Percentiles rank a stretch among this genome's conserved stretches.
phyloP scores from a whole-genome alignment of 2,113 vertebrate genomes.

The Nyctibius bracteatus region DNA sequence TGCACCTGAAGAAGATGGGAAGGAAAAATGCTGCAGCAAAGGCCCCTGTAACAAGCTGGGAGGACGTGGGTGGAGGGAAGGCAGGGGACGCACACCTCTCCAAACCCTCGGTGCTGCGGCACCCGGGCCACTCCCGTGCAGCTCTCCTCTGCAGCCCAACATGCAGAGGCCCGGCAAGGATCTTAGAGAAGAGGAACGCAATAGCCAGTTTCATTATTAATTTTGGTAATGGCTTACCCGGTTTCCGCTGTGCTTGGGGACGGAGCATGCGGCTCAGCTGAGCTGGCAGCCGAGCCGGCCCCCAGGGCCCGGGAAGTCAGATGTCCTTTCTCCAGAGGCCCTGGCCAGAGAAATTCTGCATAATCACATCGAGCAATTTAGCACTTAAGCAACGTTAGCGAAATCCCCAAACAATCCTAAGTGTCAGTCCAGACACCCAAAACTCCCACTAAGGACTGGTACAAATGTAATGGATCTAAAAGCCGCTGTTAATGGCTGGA shows the following conservation, averaged over 20 bases:
- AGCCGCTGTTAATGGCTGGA: background rate
- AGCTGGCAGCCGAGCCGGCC: background rate
- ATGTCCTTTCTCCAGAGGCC: slow-evolving; percentile 39
- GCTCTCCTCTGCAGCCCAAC: background rate
- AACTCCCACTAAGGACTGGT: slow-evolving; percentile 60
- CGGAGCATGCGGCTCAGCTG: rapidly evolving
- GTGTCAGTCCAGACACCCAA: slow-evolving; percentile 67
- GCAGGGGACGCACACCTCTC: background rate
- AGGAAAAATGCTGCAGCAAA: background rate
- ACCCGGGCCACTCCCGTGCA: rapidly evolving
- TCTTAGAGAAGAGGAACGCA: background rate
- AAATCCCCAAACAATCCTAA: slow-evolving; percentile 72
- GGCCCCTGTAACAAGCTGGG: background rate
- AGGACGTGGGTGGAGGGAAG: background rate
- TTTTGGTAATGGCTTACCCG: background rate
- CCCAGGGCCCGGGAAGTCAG: background rate
- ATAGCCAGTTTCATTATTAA: background rate
- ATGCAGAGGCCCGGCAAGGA: rapidly evolving
- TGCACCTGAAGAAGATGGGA: background rate
- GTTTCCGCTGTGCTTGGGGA: background rate
- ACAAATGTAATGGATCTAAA: slow-evolving; percentile 54
- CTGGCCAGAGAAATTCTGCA: slow-evolving; percentile 56
- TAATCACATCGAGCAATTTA: slow-evolving; percentile 71
- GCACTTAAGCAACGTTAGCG: slow-evolving; percentile 69
- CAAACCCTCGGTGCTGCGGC: rapidly evolving